Conservation (phyloP, 2,888 invertebrate species). For the Chirona hameri region DNA sequence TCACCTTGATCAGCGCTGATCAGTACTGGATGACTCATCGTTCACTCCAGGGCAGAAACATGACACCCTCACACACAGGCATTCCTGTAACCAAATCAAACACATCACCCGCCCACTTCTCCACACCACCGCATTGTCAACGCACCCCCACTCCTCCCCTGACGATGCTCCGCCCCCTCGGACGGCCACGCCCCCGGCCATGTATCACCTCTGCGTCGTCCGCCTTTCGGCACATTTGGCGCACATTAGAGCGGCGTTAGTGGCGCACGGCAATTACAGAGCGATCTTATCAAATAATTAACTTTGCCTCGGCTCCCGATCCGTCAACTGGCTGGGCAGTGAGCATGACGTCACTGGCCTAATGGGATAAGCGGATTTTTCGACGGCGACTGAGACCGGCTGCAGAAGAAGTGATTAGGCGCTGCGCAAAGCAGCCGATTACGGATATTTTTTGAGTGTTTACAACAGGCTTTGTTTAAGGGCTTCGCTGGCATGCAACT, state of each 20-base stretch:
- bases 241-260: neutral
- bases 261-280: conserved; percentile 2
- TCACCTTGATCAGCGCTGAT: no score
- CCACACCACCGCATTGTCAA: neutral
- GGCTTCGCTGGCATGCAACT: neutral
- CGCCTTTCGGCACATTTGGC: conserved; percentile 25
- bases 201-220: neutral
- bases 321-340: neutral
- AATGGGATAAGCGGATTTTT: conserved; percentile 24
- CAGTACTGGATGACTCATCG: no score
- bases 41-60: no score
- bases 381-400: neutral
- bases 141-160: neutral
- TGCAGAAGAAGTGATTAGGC: conserved; percentile 9
- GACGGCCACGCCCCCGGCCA: neutral
- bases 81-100: no score
- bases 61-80: no score
- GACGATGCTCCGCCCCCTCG: neutral
- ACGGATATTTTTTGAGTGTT: conserved; percentile 23
- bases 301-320: conserved; percentile 10
- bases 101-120: neutral
- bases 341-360: neutral
- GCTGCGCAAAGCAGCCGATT: conserved; percentile 9
- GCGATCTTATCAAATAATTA: conserved; percentile 28
- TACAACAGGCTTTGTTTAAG: conserved; percentile 8